Percentiles rank a stretch among this genome's conserved stretches.
phyloP scores from a whole-genome alignment of 2,113 vertebrate genomes.

The Fregata magnificens region DNA sequence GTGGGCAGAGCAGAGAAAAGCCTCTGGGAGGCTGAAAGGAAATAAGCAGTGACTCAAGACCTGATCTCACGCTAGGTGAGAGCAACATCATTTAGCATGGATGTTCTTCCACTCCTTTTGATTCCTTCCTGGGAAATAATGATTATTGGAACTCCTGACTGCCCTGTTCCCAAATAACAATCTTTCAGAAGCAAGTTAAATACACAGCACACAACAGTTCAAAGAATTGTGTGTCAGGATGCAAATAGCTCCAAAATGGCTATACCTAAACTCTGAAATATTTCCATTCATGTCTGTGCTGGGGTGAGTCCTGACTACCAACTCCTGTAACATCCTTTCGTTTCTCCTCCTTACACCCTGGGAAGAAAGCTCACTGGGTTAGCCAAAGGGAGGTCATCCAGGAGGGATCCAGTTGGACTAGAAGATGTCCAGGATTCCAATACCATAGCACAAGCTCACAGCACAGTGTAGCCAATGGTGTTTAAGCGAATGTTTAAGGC shows the following conservation, averaged over 20 bases:
- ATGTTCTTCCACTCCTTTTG: background rate
- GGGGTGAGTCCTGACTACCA: background rate
- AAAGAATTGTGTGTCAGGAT: background rate
- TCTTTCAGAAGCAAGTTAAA: background rate
- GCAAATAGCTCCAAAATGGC: background rate
- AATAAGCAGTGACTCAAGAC: background rate
- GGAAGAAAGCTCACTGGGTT: background rate
- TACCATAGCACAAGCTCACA: background rate
- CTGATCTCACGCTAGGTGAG: background rate
- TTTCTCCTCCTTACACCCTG: background rate
- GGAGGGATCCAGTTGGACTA: background rate
- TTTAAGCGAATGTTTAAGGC: background rate
- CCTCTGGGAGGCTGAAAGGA: background rate
- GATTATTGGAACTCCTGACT: background rate
- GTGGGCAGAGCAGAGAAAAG: background rate
- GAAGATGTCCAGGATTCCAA: background rate
- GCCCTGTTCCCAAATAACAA: background rate
- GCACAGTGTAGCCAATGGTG: background rate
- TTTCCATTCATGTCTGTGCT: background rate
- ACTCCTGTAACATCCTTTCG: background rate
- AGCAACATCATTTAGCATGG: background rate
- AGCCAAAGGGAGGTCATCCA: background rate
- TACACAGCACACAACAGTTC: background rate
- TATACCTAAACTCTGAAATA: background rate
- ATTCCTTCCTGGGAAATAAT: background rate